Evolutionary conservation across 2,113 vertebrate genomes (phyloP).

Genomic region (Clarias gariepinus): DNA sequence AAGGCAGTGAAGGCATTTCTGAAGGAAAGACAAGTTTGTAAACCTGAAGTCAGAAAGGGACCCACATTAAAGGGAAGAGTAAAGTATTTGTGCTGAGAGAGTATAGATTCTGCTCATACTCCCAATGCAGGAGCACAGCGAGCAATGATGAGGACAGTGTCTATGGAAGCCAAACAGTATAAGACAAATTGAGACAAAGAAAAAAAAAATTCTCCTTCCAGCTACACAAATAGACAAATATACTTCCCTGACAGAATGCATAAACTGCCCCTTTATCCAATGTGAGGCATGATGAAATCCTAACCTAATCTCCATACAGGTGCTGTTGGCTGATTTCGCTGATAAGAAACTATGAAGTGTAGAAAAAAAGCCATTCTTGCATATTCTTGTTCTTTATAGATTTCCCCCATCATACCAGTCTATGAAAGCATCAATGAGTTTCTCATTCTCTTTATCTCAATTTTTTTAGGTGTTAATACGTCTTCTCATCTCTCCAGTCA

Average conservation of each 20-base stretch:
- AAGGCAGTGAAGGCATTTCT: background rate
- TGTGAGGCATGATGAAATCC: slow-evolving; percentile 26
- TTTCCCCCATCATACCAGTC: background rate
- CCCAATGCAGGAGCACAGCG: background rate
- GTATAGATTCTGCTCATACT: background rate
- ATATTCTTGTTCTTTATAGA: slow-evolving; percentile 8
- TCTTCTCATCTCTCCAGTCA: slow-evolving; percentile 1
- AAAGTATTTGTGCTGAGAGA: background rate
- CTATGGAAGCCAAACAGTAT: slow-evolving; percentile 2
- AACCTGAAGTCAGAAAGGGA: background rate
- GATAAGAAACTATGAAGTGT: slow-evolving; percentile 28
- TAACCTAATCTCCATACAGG: slow-evolving; percentile 36
- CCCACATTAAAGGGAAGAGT: background rate
- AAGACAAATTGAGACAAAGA: background rate
- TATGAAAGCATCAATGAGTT: background rate
- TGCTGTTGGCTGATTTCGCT: slow-evolving; percentile 11
- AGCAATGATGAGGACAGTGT: background rate
- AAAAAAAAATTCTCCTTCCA: background rate
- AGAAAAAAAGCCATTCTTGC: background rate
- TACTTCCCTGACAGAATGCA: slow-evolving; percentile 26
- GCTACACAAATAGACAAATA: background rate
- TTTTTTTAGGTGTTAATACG: background rate
- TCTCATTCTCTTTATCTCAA: background rate
- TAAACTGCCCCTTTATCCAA: slow-evolving; percentile 6
- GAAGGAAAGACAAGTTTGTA: slow-evolving; percentile 1